phyloP scores from a whole-genome alignment of 2,888 invertebrate species.

The Reticulitermes lucifugus region DNA sequence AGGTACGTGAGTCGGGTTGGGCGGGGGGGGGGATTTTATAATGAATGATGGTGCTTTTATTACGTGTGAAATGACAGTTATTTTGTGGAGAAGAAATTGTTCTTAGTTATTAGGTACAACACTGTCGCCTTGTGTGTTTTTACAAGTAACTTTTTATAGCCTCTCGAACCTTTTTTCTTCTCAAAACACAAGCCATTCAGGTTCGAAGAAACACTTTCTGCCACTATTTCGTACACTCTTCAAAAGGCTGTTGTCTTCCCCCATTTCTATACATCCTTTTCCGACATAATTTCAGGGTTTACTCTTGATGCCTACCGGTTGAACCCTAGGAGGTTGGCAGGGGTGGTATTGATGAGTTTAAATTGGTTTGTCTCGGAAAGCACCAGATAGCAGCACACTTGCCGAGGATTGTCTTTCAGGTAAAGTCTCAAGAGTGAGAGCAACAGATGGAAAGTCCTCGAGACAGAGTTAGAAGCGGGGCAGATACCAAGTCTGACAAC shows the following conservation, averaged over 20 bases:
- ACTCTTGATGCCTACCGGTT: conserved; percentile 7
- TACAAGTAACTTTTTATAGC: neutral
- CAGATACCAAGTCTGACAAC: neutral
- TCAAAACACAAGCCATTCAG: conserved; percentile 7
- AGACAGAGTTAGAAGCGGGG: neutral
- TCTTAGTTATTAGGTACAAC: conserved; percentile 27
- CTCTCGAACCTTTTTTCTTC: neutral
- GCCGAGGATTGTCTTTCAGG: neutral
- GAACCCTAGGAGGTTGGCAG: conserved; percentile 21
- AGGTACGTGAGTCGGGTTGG: neutral
- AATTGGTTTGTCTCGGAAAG: conserved; percentile 14
- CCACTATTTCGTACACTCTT: neutral
- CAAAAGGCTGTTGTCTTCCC: neutral
- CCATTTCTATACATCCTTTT: neutral
- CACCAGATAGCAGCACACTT: neutral
- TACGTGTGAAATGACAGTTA: conserved; percentile 38
- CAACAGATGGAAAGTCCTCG: neutral
- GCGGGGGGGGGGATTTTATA: neutral
- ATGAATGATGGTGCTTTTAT: conserved; percentile 24
- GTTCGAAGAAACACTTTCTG: neutral
- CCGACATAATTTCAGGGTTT: conserved; percentile 17
- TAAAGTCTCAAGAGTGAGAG: neutral
- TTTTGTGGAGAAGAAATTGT: conserved; percentile 9
- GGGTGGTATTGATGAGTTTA: conserved; percentile 26
- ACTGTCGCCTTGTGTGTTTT: conserved; percentile 18